phyloP scores from a whole-genome alignment of 2,113 vertebrate genomes.

The Oceanites oceanicus region DNA sequence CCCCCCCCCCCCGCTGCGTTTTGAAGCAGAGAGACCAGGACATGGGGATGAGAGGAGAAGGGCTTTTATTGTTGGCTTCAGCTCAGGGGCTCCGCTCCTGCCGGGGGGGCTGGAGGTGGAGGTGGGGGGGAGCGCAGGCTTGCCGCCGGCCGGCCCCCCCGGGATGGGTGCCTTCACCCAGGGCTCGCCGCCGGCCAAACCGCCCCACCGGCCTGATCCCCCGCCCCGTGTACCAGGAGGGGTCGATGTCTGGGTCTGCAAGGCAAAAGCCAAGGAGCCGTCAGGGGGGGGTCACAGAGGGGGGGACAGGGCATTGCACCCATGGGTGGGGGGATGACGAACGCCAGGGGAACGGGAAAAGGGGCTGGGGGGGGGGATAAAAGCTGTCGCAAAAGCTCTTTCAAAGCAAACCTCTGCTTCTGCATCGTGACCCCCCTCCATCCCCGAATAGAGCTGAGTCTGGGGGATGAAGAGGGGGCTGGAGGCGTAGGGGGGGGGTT shows the following conservation, averaged over 20 bases:
- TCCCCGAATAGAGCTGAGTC: neutral
- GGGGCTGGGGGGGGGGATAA: too few species aligned
- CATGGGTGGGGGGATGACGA: accelerated
- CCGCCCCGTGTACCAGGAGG: conserved; percentile 82
- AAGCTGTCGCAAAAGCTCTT: neutral
- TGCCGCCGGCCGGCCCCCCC: neutral
- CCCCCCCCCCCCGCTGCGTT: accelerated
- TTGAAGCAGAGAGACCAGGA: neutral
- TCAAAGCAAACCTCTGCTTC: neutral
- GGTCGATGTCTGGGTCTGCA: conserved; percentile 79
- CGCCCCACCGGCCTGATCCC: conserved; percentile 83
- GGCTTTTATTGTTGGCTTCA: neutral
- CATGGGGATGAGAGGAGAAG: neutral
- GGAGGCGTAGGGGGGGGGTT: neutral
- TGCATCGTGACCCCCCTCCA: too few species aligned
- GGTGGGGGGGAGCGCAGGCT: neutral
- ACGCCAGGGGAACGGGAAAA: neutral
- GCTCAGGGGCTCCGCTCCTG: neutral
- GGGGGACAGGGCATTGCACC: neutral
- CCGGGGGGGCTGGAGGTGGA: neutral
- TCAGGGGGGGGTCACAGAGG: accelerated
- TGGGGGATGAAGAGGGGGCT: neutral
- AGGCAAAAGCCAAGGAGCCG: neutral
- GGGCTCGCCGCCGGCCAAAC: conserved; percentile 72
- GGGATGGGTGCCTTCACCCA: neutral